phyloP scores from a whole-genome alignment of 1,140 invertebrate species.

The Caenorhabditis latens region DNA sequence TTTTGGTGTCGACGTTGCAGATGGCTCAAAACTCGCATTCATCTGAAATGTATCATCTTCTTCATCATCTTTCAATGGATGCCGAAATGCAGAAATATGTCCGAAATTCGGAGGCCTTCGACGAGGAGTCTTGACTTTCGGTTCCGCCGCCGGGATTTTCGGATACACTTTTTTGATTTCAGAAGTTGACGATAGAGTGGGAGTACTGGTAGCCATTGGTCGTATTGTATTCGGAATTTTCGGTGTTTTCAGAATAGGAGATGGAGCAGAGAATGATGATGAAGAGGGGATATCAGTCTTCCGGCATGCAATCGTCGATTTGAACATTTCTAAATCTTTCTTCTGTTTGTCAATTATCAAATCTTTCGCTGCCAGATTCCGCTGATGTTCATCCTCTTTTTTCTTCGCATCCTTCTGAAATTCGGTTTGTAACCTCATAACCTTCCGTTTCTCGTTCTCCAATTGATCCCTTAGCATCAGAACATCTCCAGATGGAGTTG shows the following conservation, averaged over 20 bases:
- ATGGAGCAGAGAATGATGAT: neutral
- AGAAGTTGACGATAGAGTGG: neutral
- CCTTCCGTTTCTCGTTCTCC: conserved; percentile 21
- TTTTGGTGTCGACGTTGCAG: conserved; percentile 14
- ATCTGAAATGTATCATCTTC: conserved; percentile 14
- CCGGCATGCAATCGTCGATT: neutral
- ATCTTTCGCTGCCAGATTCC: neutral
- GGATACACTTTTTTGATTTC: conserved; percentile 24
- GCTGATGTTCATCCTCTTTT: conserved; percentile 20
- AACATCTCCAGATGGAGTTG: neutral
- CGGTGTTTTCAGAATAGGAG: neutral
- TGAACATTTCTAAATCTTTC: conserved; percentile 8
- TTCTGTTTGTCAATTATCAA: neutral
- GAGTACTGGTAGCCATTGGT: neutral
- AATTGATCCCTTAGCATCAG: conserved; percentile 10
- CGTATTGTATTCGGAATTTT: too few relatives aligned
- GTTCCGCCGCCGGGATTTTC: neutral
- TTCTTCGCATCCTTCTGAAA: conserved; percentile 10
- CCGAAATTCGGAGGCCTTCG: neutral
- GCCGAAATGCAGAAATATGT: neutral
- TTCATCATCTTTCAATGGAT: conserved; percentile 23
- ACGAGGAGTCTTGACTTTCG: neutral
- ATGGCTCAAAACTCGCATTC: conserved; percentile 13
- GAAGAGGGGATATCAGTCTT: neutral
- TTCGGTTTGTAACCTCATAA: neutral